Evolutionary conservation across 2,888 invertebrate species (phyloP).

Genomic region (Pinctada fucata): DNA sequence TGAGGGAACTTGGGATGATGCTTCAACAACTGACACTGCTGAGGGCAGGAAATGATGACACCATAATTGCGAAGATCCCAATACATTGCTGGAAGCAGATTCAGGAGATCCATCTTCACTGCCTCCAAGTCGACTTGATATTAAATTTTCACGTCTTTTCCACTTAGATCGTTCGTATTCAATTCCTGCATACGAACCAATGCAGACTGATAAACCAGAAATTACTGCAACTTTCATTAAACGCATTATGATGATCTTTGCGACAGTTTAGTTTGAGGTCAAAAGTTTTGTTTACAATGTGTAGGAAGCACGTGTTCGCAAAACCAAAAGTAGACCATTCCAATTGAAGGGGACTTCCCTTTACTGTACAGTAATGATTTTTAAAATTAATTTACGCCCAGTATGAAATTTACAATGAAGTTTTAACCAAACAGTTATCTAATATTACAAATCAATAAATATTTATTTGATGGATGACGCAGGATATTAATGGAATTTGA

Average conservation of each 20-base stretch:
- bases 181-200: slow-evolving; percentile 49
- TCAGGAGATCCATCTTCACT: not conserved
- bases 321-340: no score
- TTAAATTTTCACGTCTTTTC: not conserved
- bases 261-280: no score
- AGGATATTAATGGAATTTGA: no score
- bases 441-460: no score
- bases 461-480: no score
- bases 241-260: not conserved
- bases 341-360: no score
- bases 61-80: not conserved
- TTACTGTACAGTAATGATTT: no score
- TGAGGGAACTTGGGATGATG: slow-evolving; percentile 10
- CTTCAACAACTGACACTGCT: slow-evolving; percentile 5
- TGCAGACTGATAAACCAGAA: slow-evolving; percentile 51
- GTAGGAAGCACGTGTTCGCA: no score
- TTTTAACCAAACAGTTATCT: no score
- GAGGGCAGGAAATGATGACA: not conserved
- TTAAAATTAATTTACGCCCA: no score
- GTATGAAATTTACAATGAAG: no score
- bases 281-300: no score
- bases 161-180: slow-evolving; percentile 44
- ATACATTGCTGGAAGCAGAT: not conserved
- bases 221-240: slow-evolving; percentile 28
- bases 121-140: not conserved